Evolutionary conservation across 2,888 invertebrate genomes (phyloP), one percentile per base, ranked within the genome.

Genomic region (Parelbella ahira): DNA sequence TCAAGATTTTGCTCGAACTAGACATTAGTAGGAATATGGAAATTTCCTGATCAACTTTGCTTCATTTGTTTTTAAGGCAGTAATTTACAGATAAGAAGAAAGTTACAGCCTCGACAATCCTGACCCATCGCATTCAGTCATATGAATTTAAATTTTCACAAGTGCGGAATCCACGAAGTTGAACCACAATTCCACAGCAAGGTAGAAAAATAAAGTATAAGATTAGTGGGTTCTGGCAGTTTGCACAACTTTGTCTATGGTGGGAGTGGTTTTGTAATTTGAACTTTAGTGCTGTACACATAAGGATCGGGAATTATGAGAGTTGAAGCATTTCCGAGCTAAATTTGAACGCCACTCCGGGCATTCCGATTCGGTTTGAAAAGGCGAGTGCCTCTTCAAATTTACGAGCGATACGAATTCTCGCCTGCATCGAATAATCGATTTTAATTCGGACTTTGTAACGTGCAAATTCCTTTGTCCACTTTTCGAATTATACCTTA

Each of bases 361-460:
- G 65, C 65, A 69, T 70, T 68, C 69, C 68, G 65, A 68, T 68
- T 68, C 66, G 62, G 67, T 70, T 73, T 68, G 62, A 73, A 73
- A 73, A 70, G 65, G 61, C 70, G 59, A 74, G 69, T 67, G 70
- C 60, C 68, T 67, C 66, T 77, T 70, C 58, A 68, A 75, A 73
- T 74, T 74, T 72, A 68, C 63, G 61, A 58, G 51, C 52, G 60
- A 50, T 53, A 48, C 59, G 58, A 56, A 54, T 53, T 49, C 45
- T 44, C 45, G 18, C 54, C 51, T 46, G 47, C 52, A 51, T 29
- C 45, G 51, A 38, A 62, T 56, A 60, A 62, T 65, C 56, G 54
- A 59, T 60, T 61, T 50, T 56, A 59, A 53, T 44, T 37, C 47
- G 11, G n/a, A 9, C 18, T 23, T 36, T 42, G 33, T 53, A 61